These are phyloP conservation scores for Stramonita haemastoma DNA, from an alignment of 2,888 invertebrate genomes.

Conservation along the genomic window DNA sequence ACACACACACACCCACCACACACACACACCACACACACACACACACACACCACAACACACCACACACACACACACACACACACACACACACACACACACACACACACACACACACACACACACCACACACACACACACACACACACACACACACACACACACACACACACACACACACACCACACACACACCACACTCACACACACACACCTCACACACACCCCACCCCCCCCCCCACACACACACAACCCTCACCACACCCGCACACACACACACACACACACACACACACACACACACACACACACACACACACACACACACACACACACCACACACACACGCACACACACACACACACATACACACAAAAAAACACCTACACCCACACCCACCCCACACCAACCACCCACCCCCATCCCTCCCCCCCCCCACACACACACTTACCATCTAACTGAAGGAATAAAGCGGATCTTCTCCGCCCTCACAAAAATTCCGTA, in stretches of 20 bases:
- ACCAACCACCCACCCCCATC: slow-evolving; percentile 63
- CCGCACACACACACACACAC: not conserved
- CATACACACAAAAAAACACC: not conserved
- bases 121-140: not conserved
- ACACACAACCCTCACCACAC: too few relatives aligned
- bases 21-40: not conserved
- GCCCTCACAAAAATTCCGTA: slow-evolving; percentile 74
- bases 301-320: not conserved
- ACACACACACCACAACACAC: not conserved
- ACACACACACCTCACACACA: not conserved
- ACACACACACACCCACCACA: too few relatives aligned
- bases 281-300: not conserved
- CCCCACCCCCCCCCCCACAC: not conserved
- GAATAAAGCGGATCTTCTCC: slow-evolving; percentile 71
- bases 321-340: not conserved
- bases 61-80: too few relatives aligned
- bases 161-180: not conserved
- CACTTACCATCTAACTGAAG: slow-evolving; percentile 69
- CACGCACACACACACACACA: not conserved
- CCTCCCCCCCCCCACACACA: slow-evolving; percentile 53
- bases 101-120: too few relatives aligned
- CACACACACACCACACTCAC: not conserved
- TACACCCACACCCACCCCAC: not conserved
- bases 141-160: not conserved
- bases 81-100: too few relatives aligned